phyloP scores from a whole-genome alignment of 2,797 vertebrate genomes.

The Siniperca obscura region DNA sequence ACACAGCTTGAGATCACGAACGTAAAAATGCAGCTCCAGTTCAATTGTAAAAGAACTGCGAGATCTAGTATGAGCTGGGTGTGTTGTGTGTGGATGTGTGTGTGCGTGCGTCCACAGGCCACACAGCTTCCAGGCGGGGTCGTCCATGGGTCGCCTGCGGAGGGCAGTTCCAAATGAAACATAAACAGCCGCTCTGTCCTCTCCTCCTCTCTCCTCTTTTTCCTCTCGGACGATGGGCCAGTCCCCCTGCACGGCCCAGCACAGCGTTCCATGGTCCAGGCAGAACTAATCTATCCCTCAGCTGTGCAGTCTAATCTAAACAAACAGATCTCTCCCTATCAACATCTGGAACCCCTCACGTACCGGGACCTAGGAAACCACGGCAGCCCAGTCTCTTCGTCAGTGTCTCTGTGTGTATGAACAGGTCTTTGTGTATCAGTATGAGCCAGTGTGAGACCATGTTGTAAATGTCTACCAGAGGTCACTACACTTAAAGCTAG shows the following conservation, averaged over 20 bases:
- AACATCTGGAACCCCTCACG: slow-evolving; percentile 95
- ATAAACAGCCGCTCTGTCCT: slow-evolving; percentile 89
- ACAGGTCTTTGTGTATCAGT: slow-evolving; percentile 44
- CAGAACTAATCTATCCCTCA: slow-evolving; percentile 96
- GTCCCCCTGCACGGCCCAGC: slow-evolving; percentile 83
- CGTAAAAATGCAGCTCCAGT: slow-evolving; percentile 24
- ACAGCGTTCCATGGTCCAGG: slow-evolving; percentile 86
- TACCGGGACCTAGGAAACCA: slow-evolving; percentile 85
- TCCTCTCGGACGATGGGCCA: slow-evolving; percentile 87
- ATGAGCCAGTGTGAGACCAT: slow-evolving; percentile 36
- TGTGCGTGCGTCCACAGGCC: slow-evolving; percentile 74
- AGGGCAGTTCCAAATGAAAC: slow-evolving; percentile 91
- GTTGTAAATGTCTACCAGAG: slow-evolving; percentile 54
- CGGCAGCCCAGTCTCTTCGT: slow-evolving; percentile 69
- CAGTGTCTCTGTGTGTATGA: slow-evolving; percentile 61
- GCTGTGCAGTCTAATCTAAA: slow-evolving; percentile 94
- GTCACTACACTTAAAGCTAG: slow-evolving; percentile 29
- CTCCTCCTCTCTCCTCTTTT: slow-evolving; percentile 74
- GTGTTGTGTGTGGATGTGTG: slow-evolving; percentile 40
- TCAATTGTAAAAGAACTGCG: slow-evolving; percentile 30
- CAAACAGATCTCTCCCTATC: slow-evolving; percentile 90
- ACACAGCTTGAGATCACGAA: slow-evolving; percentile 35
- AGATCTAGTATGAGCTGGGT: slow-evolving; percentile 34
- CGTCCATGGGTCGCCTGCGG: slow-evolving; percentile 88
- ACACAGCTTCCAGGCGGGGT: slow-evolving; percentile 87